Evolutionary conservation across 2,113 vertebrate genomes (phyloP).

Genomic region (Mus musculus): DNA sequence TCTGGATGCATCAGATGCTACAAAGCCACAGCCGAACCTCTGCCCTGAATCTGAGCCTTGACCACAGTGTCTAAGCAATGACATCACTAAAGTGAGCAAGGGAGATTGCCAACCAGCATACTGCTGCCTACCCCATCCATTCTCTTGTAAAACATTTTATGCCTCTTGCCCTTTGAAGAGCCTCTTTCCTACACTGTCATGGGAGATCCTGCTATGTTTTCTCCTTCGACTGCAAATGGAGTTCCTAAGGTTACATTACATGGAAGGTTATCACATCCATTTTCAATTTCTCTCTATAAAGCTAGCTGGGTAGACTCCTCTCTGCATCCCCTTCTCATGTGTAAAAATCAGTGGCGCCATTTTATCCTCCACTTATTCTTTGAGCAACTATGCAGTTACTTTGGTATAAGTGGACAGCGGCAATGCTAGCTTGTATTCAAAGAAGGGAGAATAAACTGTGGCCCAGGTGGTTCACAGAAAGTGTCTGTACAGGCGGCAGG

Average conservation of each 20-base stretch:
- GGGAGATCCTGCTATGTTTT: background rate
- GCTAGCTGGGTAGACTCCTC: background rate
- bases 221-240: background rate
- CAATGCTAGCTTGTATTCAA: background rate
- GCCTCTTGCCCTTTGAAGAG: background rate
- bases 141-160: background rate
- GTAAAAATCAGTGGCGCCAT: constrained; percentile 2
- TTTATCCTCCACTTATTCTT: background rate
- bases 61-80: background rate
- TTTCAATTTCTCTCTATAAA: background rate
- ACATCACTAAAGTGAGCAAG: background rate
- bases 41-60: background rate
- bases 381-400: background rate
- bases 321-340: background rate
- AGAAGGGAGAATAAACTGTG: constrained; percentile 22
- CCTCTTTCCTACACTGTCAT: background rate
- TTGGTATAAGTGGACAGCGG: background rate
- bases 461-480: background rate
- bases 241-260: background rate
- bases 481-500: background rate
- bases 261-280: background rate
- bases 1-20: background rate
- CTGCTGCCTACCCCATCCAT: background rate
- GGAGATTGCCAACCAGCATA: background rate
- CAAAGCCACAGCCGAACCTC: background rate